These are phyloP conservation scores for Mesembrinibis cayennensis DNA, from an alignment of 2,113 vertebrate species.

Conservation along the genomic window DNA sequence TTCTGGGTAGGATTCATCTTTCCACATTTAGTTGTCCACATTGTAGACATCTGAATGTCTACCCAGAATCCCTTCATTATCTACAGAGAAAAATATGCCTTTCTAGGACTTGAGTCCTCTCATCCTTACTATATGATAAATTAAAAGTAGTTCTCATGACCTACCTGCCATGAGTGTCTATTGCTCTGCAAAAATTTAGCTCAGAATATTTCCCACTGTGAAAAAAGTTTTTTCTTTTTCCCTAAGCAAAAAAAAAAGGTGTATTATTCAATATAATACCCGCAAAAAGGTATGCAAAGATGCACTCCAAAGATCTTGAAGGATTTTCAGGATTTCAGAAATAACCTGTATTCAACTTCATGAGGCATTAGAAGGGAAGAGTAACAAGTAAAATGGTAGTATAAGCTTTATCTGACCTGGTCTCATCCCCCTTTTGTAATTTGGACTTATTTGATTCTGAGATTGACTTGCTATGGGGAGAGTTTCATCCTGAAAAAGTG, in stretches of 20 bases:
- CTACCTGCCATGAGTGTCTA: rapidly evolving
- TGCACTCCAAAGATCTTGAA: background rate
- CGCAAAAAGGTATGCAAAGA: background rate
- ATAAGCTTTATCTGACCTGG: background rate
- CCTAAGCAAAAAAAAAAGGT: background rate
- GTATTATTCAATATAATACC: background rate
- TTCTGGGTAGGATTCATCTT: background rate
- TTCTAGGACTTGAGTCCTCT: background rate
- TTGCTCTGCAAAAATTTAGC: background rate
- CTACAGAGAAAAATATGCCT: background rate
- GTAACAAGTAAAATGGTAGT: background rate
- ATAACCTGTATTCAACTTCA: background rate
- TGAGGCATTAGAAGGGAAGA: background rate
- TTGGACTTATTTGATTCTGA: background rate
- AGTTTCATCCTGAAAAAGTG: background rate
- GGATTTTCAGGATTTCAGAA: background rate
- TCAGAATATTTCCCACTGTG: background rate
- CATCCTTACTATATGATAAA: background rate
- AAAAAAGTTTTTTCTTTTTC: background rate
- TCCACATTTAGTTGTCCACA: background rate
- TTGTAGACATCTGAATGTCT: background rate
- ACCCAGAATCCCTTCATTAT: background rate
- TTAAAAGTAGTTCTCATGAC: background rate
- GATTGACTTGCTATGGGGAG: background rate
- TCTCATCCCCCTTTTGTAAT: background rate